Base-by-base conservation (phyloP, 2,888 invertebrate genomes). In the Dasysyrphus tricinctus region DNA sequence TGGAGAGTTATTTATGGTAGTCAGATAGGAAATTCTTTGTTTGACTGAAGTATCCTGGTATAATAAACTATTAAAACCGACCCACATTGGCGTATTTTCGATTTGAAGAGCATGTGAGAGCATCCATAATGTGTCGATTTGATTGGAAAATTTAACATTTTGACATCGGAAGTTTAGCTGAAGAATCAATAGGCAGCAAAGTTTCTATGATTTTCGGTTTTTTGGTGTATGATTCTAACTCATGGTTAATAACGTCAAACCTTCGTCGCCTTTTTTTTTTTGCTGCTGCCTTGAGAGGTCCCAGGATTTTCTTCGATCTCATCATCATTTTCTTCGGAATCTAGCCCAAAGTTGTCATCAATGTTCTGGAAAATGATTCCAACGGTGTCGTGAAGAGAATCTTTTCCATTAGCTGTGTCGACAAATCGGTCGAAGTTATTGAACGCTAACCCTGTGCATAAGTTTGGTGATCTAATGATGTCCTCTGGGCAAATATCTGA, bases 401-500 rank as follows among this genome's bases (percentile, higher is more conserved):
- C 32, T 5, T 32, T 32, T 5, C 32, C 32, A 32, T 5, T 32
- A 32, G 32, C 32, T 32, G 32, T 32, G 32, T 32, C 32, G 32
- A 32, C 32, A 32, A 32, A 32, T 32, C 32, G 32, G 32, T 32
- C 32, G 5, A 32, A 32, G 32, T 32, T 32, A 32, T 32, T 32
- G 32, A 32, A 32, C 32, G 32, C 32, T 32, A 32, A 32, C 3
- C 32, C 32, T 32, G 32, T 32, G 32, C 32, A 32, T 32, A n/a
- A 32, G 32, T 32, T 32, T 5, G 32, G 3, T 16, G 59, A 32
- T 16, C 59, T 5, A 8, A 59, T n/a, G 7, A 59, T 59, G 12
- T 39, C 37, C 16, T 59, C 59, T 37, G 59, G 59, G n/a, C 59
- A 59, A 39, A 59, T 39, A 16, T 59, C 16, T 16, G 6, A n/a